Percentiles rank a stretch among this genome's conserved stretches.
Conservation (phyloP, 2,113 vertebrate species). For the Cromileptes altivelis region DNA sequence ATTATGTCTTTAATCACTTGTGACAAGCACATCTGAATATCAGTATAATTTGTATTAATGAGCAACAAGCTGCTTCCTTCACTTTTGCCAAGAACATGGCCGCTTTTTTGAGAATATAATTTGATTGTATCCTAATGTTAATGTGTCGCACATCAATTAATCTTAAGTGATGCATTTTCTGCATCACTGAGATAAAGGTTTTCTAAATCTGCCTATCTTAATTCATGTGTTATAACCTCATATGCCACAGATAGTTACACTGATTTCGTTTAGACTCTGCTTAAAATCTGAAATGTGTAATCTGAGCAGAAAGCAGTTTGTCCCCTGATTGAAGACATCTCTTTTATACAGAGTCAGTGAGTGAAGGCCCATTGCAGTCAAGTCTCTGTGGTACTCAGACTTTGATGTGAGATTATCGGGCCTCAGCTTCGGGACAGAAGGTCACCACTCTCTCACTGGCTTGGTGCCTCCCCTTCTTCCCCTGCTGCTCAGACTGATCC, state of each 20-base stretch:
- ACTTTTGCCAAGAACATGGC: too few relatives aligned
- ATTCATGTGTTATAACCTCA: background rate
- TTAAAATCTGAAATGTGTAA: background rate
- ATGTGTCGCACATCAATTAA: background rate
- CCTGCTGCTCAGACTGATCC: slow-evolving; percentile 54
- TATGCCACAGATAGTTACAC: background rate
- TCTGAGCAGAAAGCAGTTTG: slow-evolving; percentile 30
- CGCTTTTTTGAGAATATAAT: background rate
- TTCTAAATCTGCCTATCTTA: background rate
- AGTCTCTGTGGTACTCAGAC: slow-evolving; percentile 49
- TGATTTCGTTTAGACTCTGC: background rate
- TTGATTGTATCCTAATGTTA: background rate
- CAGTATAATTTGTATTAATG: too few relatives aligned
- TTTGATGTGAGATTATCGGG: slow-evolving; percentile 80
- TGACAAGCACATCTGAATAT: background rate
- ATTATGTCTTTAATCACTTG: background rate
- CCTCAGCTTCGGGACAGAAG: slow-evolving; percentile 66
- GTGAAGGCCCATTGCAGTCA: slow-evolving; percentile 44
- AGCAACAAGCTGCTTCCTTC: background rate
- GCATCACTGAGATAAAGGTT: background rate
- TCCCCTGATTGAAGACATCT: slow-evolving; percentile 45
- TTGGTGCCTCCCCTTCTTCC: slow-evolving; percentile 33
- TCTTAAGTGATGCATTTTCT: background rate
- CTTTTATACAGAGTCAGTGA: slow-evolving; percentile 32
- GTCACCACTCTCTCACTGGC: slow-evolving; percentile 68